Conservation (phyloP, 2,888 invertebrate species). For the Cactoblastis cactorum region DNA sequence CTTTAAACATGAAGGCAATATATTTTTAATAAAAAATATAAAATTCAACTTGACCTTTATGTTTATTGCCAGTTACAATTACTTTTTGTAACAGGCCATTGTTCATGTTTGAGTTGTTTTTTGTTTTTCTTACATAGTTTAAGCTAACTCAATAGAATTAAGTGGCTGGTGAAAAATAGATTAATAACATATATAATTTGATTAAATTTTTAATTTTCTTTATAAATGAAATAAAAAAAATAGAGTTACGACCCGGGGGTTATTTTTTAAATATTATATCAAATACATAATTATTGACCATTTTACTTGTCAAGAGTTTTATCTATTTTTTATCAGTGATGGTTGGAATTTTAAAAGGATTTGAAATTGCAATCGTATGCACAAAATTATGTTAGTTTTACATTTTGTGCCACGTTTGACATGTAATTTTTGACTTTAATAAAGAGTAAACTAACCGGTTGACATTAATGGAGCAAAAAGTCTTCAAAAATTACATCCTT, state of each 20-base stretch:
- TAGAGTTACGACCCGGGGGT: too few species aligned
- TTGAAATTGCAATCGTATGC: slow-evolving; percentile 23
- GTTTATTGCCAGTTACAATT: slow-evolving; percentile 20
- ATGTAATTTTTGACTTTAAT: slow-evolving; percentile 15
- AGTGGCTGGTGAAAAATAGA: slow-evolving; percentile 14
- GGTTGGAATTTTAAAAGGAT: slow-evolving; percentile 8
- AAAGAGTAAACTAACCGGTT: background rate
- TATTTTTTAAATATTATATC: too few species aligned
- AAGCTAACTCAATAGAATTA: slow-evolving; percentile 54
- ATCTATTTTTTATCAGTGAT: background rate
- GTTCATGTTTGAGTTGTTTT: slow-evolving; percentile 39
- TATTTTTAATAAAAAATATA: background rate
- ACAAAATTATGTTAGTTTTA: slow-evolving; percentile 25
- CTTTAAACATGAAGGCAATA: slow-evolving; percentile 27
- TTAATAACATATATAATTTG: too few species aligned
- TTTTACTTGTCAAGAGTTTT: background rate
- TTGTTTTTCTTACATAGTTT: slow-evolving; percentile 45
- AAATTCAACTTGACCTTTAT: background rate
- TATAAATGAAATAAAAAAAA: too few species aligned
- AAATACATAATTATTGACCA: too few species aligned
- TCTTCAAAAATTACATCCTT: slow-evolving; percentile 33
- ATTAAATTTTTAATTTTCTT: too few species aligned
- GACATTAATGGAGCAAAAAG: too few species aligned
- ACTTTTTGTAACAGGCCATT: slow-evolving; percentile 41
- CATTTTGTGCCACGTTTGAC: slow-evolving; percentile 23